Evolutionary conservation across 2,888 invertebrate species (phyloP).

Genomic region (Meandrusa payeni): DNA sequence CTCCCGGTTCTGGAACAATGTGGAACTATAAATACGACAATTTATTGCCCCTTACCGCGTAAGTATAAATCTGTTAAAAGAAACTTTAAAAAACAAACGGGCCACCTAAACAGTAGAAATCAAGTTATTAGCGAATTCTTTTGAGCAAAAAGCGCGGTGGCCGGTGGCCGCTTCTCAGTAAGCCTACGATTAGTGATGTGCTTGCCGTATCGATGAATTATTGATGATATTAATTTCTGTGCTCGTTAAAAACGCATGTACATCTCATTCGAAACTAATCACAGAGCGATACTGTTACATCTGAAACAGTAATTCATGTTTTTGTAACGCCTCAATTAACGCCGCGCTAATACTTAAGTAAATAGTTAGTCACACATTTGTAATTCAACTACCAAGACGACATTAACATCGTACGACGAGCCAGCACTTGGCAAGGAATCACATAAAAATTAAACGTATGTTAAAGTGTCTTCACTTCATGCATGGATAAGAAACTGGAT

Average conservation of each 20-base stretch:
- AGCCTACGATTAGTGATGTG: constrained; percentile 37
- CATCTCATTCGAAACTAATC: constrained; percentile 16
- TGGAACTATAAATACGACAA: constrained; percentile 23
- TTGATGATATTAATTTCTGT: constrained; percentile 21
- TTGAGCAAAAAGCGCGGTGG: constrained; percentile 46
- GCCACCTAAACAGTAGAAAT: constrained; percentile 52
- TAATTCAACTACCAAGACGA: neutral
- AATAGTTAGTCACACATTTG: neutral
- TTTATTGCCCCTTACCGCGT: constrained; percentile 20
- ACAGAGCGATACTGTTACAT: constrained; percentile 1
- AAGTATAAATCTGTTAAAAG: constrained; percentile 17
- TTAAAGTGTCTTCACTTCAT: too few relatives aligned
- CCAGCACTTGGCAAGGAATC: too few relatives aligned
- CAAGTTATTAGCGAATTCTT: constrained; percentile 70
- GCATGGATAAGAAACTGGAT: too few relatives aligned
- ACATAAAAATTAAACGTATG: too few relatives aligned
- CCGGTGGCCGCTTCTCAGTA: constrained; percentile 64
- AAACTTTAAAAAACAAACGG: constrained; percentile 29
- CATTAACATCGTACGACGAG: constrained; percentile 1
- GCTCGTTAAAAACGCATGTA: constrained; percentile 4
- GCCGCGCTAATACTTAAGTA: neutral
- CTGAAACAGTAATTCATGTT: neutral
- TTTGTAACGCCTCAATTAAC: neutral
- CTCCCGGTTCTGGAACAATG: constrained; percentile 15
- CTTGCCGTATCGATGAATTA: constrained; percentile 33